Evolutionary conservation across 1,140 invertebrate genomes (phyloP), one percentile per base, ranked within the genome.

Genomic region (Himalopsyche phryganea): DNA sequence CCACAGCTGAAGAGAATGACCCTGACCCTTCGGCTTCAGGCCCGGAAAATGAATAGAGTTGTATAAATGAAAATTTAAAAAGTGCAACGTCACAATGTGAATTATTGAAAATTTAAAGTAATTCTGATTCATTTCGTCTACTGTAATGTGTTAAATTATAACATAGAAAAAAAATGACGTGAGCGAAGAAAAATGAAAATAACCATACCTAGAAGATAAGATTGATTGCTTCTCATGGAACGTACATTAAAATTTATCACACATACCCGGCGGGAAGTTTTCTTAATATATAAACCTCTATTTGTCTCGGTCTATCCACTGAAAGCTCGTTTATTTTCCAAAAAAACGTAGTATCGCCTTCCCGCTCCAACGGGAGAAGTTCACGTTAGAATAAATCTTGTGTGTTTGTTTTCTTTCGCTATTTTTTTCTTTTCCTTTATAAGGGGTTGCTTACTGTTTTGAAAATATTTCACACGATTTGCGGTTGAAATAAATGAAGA

Each of bases 241-340:
- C 56, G 20, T 46, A 58, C 56, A 58, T 58, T 58, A 58, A 52
- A 58, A 58, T 58, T 58, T 58, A 58, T 58, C 51, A 58, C 51
- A 58, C 56, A 51, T 49, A 58, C 48, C 50, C 51, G 51, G 46
- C 33, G 47, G 49, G 28, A 14, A 7, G 48, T 17, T 18, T 42
- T 42, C 38, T 51, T 51, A 58, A 58, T 42, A 58, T 46, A 52
- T 58, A 52, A 49, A 52, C 41, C 23, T 44, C 36, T 52, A 32
- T 51, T 44, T 35, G 40, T 58, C 56, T 32, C 56, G 23, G 38
- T 58, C 56, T 38, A 9, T 13, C 56, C 15, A n/a, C 41, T 10
- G 41, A 33, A 13, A n/a, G 20, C 18, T 41, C 55, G 23, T 50
- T 50, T 58, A 48, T 50, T 48, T 38, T 23, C n/a, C 11, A 17